Conservation (phyloP, 2,113 vertebrate genomes). For the Anhinga rufa region DNA sequence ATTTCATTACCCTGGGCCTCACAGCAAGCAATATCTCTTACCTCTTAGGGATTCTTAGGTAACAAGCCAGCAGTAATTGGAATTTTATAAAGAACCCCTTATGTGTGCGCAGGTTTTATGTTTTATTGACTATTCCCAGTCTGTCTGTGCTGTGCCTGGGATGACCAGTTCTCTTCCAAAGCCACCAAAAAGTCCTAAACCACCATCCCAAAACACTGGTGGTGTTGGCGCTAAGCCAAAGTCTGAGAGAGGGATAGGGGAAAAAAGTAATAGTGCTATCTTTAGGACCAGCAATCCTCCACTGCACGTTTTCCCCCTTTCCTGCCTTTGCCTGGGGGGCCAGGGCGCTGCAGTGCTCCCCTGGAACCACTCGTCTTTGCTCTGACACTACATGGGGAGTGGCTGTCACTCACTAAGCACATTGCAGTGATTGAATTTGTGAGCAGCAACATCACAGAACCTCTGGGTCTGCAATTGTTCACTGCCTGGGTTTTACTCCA, state of each 20-base stretch:
- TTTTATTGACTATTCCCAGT: neutral
- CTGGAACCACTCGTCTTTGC: neutral
- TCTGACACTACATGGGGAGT: neutral
- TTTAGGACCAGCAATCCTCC: neutral
- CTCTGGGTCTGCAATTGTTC: neutral
- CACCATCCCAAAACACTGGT: neutral
- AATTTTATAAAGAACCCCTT: slow-evolving; percentile 31
- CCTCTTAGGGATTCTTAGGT: slow-evolving; percentile 52
- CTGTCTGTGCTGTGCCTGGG: neutral
- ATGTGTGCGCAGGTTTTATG: neutral
- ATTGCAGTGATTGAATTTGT: neutral
- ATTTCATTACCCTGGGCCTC: neutral
- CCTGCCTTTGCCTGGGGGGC: neutral
- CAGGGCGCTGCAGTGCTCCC: neutral
- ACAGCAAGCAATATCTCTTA: neutral
- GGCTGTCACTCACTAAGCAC: neutral
- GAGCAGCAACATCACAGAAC: neutral
- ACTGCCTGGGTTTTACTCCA: neutral
- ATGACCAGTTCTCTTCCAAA: neutral
- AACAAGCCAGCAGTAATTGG: slow-evolving; percentile 18
- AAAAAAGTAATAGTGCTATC: neutral
- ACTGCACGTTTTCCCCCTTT: neutral
- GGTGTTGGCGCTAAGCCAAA: neutral
- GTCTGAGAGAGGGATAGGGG: neutral
- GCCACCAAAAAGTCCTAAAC: neutral